Conservation (phyloP, 2,888 invertebrate genomes). For the Zhuqinia jingwanae region DNA sequence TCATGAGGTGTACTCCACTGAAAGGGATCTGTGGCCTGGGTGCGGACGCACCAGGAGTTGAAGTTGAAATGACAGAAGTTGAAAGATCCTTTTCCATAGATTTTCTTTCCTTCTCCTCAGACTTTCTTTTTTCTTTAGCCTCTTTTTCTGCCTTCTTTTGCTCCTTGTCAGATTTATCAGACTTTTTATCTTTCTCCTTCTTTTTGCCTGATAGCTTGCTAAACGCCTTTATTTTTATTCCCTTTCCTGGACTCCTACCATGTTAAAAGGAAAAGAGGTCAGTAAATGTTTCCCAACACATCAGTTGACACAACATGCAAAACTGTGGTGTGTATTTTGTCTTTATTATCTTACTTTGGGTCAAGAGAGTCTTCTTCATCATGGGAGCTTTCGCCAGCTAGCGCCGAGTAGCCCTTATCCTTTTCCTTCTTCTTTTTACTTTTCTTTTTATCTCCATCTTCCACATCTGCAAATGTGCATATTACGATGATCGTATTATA, state of each 20-base stretch:
- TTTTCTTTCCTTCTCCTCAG: conserved; percentile 69
- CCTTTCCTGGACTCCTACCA: conserved; percentile 77
- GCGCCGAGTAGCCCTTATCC: conserved; percentile 77
- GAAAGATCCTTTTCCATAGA: conserved; percentile 64
- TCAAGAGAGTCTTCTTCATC: conserved; percentile 77
- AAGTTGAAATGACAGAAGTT: background rate
- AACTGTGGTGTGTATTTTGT: too few species aligned
- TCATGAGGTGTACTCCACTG: conserved; percentile 69
- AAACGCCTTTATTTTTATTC: conserved; percentile 77
- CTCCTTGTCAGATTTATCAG: conserved; percentile 66
- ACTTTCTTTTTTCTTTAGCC: conserved; percentile 71
- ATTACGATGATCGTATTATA: too few species aligned
- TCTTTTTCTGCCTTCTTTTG: conserved; percentile 73
- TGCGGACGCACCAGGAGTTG: conserved; percentile 48
- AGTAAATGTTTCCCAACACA: too few species aligned
- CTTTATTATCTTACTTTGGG: conserved; percentile 66
- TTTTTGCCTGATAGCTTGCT: conserved; percentile 75
- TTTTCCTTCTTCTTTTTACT: conserved; percentile 78
- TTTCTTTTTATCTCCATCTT: conserved; percentile 77
- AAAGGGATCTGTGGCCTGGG: conserved; percentile 69
- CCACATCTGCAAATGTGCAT: conserved; percentile 73
- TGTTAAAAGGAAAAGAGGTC: background rate
- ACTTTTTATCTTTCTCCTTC: conserved; percentile 75
- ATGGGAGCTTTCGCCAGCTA: conserved; percentile 78
- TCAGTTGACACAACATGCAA: too few species aligned